Evolutionary conservation across 2,888 invertebrate genomes (phyloP), one percentile per base, ranked within the genome.

Genomic region (Volucella inanis): DNA sequence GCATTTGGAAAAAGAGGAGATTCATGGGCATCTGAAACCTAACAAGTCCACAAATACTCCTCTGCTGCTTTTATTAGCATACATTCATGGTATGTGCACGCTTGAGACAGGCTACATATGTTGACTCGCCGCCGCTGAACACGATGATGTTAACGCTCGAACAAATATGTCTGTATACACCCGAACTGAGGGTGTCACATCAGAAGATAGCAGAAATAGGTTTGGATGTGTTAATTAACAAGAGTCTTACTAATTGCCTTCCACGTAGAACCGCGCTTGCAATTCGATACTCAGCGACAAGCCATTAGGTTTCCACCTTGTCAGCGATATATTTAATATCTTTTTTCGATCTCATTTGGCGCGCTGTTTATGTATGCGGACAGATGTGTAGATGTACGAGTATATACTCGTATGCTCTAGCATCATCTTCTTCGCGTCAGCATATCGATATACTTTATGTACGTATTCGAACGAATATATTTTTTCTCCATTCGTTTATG

Each of bases 271-370:
- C 67, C 64, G 22, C 54, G 45, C 72, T 81, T 85, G 81, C 85
- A 85, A 85, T 74, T 68, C 57, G 85, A 85, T 85, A 81, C 72
- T 62, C 57, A 64, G 55, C 81, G 76, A 68, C 72, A 67, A 62
- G 76, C 85, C 80, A 80, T 85, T 81, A 77, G 81, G 81, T 80
- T 81, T 85, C 77, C 80, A 81, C 81, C 85, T 85, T 85, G 80
- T 80, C 84, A 80, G 80, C 52, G 59, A 15, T 59, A 57, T 72
- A 65, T 59, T 65, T 84, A 61, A 61, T 75, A 84, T 84, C 80
- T 71, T 57, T 90, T 90, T 90, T 89, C 89, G 88, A 88, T 87
- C 78, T 89, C 89, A 90, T 89, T 89, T 59, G 72, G 59, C 76
- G 90, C 89, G 87, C 84, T 87, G 87, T 76, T 83, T 88, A 86